Base-by-base conservation (phyloP, 1,140 invertebrate genomes). In the Polypedilum pembai region DNA sequence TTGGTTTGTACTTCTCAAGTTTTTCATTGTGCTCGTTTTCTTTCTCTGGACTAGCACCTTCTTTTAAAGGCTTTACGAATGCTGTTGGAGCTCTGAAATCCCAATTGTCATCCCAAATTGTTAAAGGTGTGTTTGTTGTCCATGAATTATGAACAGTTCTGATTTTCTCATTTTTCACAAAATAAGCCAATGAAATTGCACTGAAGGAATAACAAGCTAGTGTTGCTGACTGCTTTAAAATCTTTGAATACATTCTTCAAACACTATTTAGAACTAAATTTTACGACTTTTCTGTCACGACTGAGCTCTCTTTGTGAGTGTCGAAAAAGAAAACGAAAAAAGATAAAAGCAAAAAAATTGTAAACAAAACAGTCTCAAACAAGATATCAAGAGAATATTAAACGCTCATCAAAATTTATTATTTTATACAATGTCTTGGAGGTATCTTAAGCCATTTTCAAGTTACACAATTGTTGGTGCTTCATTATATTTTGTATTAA, bases 71-170 rank as follows among this genome's bases (percentile, higher is more conserved):
- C 76, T 89, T 89, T 0, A 92, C 86, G 74, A 94, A 79, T 80
- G 85, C 88, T 56, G 87, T 86, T 69, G 91, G 91, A 78, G 92
- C 89, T 56, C 93, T 85, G 78, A 92, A 92, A 81, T 95, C 94
- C 94, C 94, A 95, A 82, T 95, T 94, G 75, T 84, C 85, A 78
- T 95, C 90, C 94, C 94, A 95, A 18, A 0, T 5, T 20, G 1
- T 85, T 15, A 87, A 82, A 15, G 85, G 84, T 40, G 76, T 82
- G 81, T 88, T 87, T 4, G 86, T 87, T 12, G 88, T 90, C 88
- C 88, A 90, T 0, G 89, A 89, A 75, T 76, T 78, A 41, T 79
- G 74, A 17, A 79, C 81, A 0, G 5, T 56, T 12, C 73, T 73
- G 3, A 12, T 4, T 56, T 56, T 56, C 15, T 56, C 45, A 1